Percentiles rank a stretch among this genome's conserved stretches.
Conservation (phyloP, 2,888 invertebrate genomes). For the Priocnemis perturbator region DNA sequence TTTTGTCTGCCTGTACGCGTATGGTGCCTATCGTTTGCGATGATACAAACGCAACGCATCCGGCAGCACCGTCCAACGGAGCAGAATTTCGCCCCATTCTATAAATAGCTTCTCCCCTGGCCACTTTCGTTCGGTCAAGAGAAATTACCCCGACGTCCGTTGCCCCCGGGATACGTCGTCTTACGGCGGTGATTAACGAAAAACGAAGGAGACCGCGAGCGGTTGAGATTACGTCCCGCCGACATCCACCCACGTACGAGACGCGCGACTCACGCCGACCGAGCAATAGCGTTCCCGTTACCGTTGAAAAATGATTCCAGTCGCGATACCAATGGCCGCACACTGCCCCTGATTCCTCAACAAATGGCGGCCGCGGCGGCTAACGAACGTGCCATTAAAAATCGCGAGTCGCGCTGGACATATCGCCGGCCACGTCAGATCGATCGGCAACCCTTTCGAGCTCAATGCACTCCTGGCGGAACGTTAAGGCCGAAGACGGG, state of each 20-base stretch:
- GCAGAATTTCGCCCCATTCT: neutral
- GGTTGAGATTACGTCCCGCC: conserved; percentile 9
- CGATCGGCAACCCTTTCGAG: too few relatives aligned
- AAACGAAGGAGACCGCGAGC: conserved; percentile 36
- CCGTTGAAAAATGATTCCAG: conserved; percentile 30
- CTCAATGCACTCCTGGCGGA: too few relatives aligned
- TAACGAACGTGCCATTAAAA: too few relatives aligned
- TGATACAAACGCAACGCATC: neutral
- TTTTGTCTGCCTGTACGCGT: too few relatives aligned
- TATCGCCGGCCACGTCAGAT: too few relatives aligned
- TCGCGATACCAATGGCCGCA: conserved; percentile 15
- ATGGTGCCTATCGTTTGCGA: too few relatives aligned
- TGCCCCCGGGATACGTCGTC: neutral
- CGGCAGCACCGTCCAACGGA: neutral
- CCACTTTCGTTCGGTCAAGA: conserved; percentile 3
- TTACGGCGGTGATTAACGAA: conserved; percentile 43
- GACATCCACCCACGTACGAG: conserved; percentile 38
- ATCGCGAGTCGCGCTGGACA: too few relatives aligned
- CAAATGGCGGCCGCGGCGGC: too few relatives aligned
- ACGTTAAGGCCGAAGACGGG: too few relatives aligned
- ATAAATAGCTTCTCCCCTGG: conserved; percentile 1
- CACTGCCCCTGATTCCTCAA: neutral
- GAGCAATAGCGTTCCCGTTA: conserved; percentile 2
- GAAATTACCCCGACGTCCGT: conserved; percentile 1
- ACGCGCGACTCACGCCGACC: neutral